Conservation (phyloP, 1,140 invertebrate genomes). For the Drosophila micromelanica region DNA sequence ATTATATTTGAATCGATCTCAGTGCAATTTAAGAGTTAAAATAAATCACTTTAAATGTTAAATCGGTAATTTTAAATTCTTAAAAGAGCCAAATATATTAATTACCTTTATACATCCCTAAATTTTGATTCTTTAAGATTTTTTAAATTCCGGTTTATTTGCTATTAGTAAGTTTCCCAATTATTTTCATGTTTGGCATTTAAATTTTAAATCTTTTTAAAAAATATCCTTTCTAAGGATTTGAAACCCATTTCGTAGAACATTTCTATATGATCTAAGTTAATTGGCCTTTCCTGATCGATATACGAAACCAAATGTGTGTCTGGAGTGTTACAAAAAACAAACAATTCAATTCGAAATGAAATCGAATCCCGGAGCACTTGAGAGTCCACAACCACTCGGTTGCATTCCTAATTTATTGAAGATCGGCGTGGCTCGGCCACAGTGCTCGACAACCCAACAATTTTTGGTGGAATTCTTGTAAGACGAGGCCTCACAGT, state of each 20-base stretch:
- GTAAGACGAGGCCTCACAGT: constrained; percentile 70
- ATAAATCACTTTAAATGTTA: background rate
- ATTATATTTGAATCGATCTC: background rate
- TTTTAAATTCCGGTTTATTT: no score
- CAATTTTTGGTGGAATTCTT: constrained; percentile 65
- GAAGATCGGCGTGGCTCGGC: constrained; percentile 12
- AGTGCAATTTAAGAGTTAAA: constrained; percentile 1
- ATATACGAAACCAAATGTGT: constrained; percentile 60
- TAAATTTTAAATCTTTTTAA: background rate
- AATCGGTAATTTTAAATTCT: background rate
- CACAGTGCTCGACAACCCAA: background rate
- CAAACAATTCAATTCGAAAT: constrained; percentile 58
- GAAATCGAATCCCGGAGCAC: constrained; percentile 45
- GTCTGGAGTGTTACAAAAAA: constrained; percentile 47
- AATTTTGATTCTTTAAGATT: no score
- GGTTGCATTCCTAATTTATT: constrained; percentile 64
- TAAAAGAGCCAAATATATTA: background rate
- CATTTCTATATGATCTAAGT: background rate
- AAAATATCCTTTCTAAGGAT: background rate
- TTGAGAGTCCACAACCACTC: constrained; percentile 46
- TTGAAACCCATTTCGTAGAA: constrained; percentile 4
- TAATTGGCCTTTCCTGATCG: constrained; percentile 23
- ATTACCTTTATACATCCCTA: background rate
- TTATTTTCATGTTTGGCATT: no score
- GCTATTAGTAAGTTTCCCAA: no score